Conservation (phyloP, 2,797 vertebrate species). For the Distichodus sexfasciatus region DNA sequence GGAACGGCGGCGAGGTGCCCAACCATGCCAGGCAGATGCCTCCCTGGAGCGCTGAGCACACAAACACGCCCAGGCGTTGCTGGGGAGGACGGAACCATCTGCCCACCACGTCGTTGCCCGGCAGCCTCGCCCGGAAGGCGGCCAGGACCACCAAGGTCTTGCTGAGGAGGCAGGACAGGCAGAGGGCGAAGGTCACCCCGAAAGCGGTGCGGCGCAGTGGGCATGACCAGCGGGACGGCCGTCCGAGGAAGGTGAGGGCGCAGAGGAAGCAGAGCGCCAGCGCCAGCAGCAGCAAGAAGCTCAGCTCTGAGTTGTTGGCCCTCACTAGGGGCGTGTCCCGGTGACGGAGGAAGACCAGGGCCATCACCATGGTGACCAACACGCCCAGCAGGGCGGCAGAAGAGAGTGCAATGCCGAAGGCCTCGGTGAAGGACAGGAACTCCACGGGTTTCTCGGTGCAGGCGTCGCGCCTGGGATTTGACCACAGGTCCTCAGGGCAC, state of each 20-base stretch:
- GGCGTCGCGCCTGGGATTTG: constrained; percentile 39
- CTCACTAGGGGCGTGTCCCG: constrained; percentile 54
- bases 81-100: constrained; percentile 57
- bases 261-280: constrained; percentile 58
- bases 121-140: constrained; percentile 58
- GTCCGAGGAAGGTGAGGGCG: constrained; percentile 55
- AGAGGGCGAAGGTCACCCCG: constrained; percentile 57
- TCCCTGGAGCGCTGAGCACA: constrained; percentile 53
- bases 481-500: constrained; percentile 54
- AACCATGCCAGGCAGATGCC: constrained; percentile 51
- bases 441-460: constrained; percentile 55
- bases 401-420: constrained; percentile 53
- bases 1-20: constrained; percentile 43
- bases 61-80: constrained; percentile 57
- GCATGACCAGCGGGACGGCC: constrained; percentile 53
- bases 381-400: constrained; percentile 50
- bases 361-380: constrained; percentile 34
- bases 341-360: constrained; percentile 47
- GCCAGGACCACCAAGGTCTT: constrained; percentile 62
- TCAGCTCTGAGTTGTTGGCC: constrained; percentile 60
- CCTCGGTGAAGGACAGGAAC: constrained; percentile 56
- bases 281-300: constrained; percentile 56
- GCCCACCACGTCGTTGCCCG: constrained; percentile 50
- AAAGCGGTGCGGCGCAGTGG: constrained; percentile 54
- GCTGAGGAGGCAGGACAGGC: constrained; percentile 57